Evolutionary conservation across 2,888 invertebrate species (phyloP).

Genomic region (Limnephilus auricula): DNA sequence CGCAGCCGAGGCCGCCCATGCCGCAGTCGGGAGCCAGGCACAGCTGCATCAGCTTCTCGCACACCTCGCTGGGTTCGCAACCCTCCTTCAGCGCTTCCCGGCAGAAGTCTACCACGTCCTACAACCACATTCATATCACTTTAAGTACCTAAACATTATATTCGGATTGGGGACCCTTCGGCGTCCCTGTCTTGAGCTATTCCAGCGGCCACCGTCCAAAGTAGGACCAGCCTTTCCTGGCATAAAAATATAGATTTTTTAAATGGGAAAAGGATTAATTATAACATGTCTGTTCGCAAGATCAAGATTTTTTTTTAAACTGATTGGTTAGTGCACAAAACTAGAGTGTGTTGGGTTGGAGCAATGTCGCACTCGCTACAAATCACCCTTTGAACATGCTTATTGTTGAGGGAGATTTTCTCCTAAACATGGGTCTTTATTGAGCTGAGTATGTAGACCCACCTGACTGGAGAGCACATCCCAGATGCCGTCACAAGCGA

Average conservation of each 20-base stretch:
- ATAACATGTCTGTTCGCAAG: no score
- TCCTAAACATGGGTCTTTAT: neutral
- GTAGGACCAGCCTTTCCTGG: no score
- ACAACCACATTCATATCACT: conserved; percentile 34
- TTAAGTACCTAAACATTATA: neutral
- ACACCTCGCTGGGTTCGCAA: conserved; percentile 95
- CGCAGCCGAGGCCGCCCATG: conserved; percentile 97
- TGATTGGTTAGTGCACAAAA: no score
- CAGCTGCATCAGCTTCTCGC: conserved; percentile 95
- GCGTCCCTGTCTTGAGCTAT: no score
- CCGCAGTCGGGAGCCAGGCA: conserved; percentile 98
- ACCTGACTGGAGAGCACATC: conserved; percentile 96
- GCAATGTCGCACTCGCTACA: neutral
- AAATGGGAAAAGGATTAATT: no score
- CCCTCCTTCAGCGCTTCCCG: conserved; percentile 88
- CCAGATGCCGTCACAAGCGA: conserved; percentile 99
- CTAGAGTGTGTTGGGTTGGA: neutral
- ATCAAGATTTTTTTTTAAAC: no score
- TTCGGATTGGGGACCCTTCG: no score
- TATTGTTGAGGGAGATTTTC: no score
- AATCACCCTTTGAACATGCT: neutral
- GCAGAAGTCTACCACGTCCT: conserved; percentile 94
- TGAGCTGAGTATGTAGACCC: conserved; percentile 62
- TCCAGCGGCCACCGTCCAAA: no score
- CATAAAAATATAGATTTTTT: no score